These are phyloP conservation scores for Elysia crispata DNA, from an alignment of 2,888 invertebrate genomes.

Conservation along the genomic window DNA sequence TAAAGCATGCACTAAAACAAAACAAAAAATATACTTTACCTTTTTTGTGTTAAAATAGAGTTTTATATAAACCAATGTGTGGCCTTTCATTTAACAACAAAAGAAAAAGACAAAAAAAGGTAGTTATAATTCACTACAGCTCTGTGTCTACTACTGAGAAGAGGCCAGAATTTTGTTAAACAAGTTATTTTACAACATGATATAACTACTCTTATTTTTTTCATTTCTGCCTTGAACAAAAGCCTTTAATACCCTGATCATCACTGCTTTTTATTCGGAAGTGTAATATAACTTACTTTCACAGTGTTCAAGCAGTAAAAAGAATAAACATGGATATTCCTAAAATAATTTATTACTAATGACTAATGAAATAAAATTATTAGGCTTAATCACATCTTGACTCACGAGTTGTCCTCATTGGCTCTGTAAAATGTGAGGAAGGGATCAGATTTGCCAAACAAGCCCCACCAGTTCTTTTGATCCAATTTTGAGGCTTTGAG, in stretches of 20 bases:
- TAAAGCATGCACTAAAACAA: not conserved
- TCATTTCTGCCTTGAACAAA: too few relatives aligned
- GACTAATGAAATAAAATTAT: not conserved
- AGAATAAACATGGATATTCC: not conserved
- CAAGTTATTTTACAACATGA: too few relatives aligned
- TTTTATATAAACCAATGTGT: too few relatives aligned
- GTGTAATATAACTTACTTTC: not conserved
- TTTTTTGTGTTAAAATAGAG: too few relatives aligned
- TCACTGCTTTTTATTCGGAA: too few relatives aligned
- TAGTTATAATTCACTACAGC: too few relatives aligned
- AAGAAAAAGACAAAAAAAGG: too few relatives aligned
- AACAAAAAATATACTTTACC: not conserved
- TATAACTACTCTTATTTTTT: too few relatives aligned
- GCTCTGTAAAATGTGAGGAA: conserved; percentile 78
- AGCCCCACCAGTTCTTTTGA: conserved; percentile 78
- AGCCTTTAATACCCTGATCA: too few relatives aligned
- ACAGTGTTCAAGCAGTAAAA: not conserved
- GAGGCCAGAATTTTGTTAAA: too few relatives aligned
- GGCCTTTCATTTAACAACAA: too few relatives aligned
- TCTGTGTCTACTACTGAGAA: too few relatives aligned
- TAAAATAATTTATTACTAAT: not conserved
- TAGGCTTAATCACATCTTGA: not conserved
- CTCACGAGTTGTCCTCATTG: conserved; percentile 78
- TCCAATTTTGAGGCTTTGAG: conserved; percentile 77
- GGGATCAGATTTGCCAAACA: conserved; percentile 80